These are phyloP conservation scores for Empis stercorea DNA, from an alignment of 2,888 invertebrate genomes.

Conservation along the genomic window DNA sequence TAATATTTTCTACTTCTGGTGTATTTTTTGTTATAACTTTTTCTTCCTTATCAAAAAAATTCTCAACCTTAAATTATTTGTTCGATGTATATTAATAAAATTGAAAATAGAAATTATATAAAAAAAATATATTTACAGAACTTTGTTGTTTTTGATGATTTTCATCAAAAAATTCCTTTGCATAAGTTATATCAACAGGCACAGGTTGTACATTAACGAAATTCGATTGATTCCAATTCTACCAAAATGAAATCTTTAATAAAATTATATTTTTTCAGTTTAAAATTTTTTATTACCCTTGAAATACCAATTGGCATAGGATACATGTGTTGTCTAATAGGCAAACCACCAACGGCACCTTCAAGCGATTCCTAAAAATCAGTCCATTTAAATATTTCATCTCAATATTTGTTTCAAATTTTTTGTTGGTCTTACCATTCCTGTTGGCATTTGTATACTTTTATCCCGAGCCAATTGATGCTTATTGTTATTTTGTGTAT, in stretches of 20 bases:
- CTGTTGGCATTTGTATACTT: no score
- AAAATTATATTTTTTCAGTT: not conserved
- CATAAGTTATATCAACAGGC: constrained; percentile 22
- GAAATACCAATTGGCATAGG: no score
- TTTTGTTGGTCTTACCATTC: no score
- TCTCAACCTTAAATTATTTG: not conserved
- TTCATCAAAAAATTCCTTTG: constrained; percentile 29
- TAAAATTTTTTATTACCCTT: no score
- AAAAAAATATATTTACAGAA: not conserved
- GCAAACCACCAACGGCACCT: no score
- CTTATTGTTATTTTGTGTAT: constrained; percentile 27
- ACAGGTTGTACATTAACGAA: constrained; percentile 25
- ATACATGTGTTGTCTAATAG: no score
- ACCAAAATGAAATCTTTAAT: constrained; percentile 9
- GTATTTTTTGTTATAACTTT: not conserved
- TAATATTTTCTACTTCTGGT: not conserved
- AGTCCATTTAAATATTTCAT: no score
- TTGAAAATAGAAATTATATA: not conserved
- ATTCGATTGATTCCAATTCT: constrained; percentile 16
- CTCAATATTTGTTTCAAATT: no score
- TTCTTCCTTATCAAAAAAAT: not conserved
- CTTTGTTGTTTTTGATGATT: constrained; percentile 12
- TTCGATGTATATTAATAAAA: no score
- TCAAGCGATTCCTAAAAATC: no score
- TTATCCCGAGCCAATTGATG: no score